Base-by-base conservation (phyloP, 2,797 vertebrate species). In the Typhlichthys subterraneus region DNA sequence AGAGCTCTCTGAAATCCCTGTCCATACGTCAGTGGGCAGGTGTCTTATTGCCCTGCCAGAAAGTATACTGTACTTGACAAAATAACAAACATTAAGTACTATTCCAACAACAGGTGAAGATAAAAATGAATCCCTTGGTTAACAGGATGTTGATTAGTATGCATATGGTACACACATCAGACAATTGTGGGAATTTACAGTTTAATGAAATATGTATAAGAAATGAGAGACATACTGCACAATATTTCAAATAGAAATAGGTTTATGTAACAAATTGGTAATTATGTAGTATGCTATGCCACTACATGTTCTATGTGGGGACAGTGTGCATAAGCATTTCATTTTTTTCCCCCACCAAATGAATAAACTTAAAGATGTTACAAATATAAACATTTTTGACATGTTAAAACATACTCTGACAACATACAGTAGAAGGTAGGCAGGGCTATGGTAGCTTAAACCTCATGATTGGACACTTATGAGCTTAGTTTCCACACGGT, bases 301-400 rank as follows among this genome's bases (percentile, higher is more conserved):
- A 85, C 86, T 85, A 91, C 81, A 88, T 84, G 76, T 29, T 83
- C 60, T 73, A 84, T 81, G 83, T 73, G 81, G 82, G 85, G 81
- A 90, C 85, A 89, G 76, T 88, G 72, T 86, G 72, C 80, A 87
- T 89, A 85, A 85, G 79, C 81, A 83, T 85, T 72, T 79, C 45
- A 49, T 81, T 72, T 67, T 58, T 50, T 68, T 45, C 62, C 73
- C 57, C 56, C 79, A 81, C 55, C 85, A 70, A 85, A 80, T 79
- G 77, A 88, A 89, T 86, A 83, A 90, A 89, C 74, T 76, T 84
- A 87, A 89, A 85, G 63, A 90, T 86, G 83, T 90, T 92, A 91
- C 89, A 92, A 91, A 92, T 92, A 91, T 91, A 92, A 93, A 92
- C 77, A 84, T 81, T 88, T 88, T 90, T 88, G 87, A 85, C 82